phyloP scores from a whole-genome alignment of 1,140 invertebrate genomes.

The Bombus affinis region DNA sequence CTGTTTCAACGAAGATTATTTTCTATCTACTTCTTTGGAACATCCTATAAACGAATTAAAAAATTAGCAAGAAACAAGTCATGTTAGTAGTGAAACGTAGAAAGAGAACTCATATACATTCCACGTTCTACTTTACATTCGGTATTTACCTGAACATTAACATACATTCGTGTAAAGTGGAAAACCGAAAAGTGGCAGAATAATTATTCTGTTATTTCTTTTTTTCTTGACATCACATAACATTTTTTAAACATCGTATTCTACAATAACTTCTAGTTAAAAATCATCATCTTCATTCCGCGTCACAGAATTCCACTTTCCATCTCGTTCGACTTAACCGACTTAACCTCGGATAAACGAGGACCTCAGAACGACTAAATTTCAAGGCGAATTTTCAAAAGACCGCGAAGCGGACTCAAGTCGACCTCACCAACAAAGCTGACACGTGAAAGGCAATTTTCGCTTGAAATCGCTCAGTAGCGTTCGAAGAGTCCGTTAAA shows the following conservation, averaged over 20 bases:
- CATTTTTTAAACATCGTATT: background rate
- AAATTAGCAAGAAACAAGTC: too few relatives aligned
- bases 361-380: background rate
- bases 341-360: background rate
- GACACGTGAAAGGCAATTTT: constrained; percentile 17
- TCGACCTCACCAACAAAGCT: background rate
- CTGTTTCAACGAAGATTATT: too few relatives aligned
- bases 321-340: background rate
- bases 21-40: too few relatives aligned
- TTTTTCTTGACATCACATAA: background rate
- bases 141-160: too few relatives aligned
- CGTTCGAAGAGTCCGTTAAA: constrained; percentile 39
- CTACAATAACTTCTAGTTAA: background rate
- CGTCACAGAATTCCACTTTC: background rate
- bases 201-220: too few relatives aligned
- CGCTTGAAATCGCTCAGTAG: background rate
- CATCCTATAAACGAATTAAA: too few relatives aligned
- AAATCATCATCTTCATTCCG: background rate
- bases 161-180: too few relatives aligned
- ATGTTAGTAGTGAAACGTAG: too few relatives aligned
- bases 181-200: too few relatives aligned
- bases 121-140: too few relatives aligned
- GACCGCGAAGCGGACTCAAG: background rate
- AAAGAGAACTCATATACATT: too few relatives aligned
- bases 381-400: background rate